Evolutionary conservation across 2,113 vertebrate genomes (phyloP).

Genomic region (Pomatostomus ruficeps): DNA sequence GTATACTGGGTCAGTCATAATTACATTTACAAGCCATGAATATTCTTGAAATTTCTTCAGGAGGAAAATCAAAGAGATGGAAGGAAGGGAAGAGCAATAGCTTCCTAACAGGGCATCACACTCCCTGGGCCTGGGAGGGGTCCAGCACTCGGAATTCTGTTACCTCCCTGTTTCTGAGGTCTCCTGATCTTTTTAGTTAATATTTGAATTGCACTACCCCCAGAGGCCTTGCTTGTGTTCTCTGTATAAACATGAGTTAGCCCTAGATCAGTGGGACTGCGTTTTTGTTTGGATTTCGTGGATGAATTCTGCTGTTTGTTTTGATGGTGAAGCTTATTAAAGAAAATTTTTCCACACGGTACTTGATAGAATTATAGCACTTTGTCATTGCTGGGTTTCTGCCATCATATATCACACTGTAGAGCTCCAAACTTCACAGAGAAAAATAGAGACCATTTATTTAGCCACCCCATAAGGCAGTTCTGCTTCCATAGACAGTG

Average conservation of each 20-base stretch:
- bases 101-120: neutral
- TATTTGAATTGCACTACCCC: neutral
- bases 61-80: neutral
- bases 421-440: neutral
- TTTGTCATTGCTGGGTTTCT: neutral
- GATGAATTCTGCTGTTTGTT: neutral
- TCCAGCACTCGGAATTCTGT: neutral
- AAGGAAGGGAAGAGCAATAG: neutral
- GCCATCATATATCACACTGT: neutral
- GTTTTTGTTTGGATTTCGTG: neutral
- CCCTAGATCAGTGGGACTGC: rapidly evolving
- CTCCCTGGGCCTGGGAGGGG: neutral
- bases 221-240: neutral
- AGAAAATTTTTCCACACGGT: neutral
- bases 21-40: neutral
- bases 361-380: neutral
- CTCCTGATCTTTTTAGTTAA: neutral
- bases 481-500: neutral
- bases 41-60: neutral
- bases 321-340: neutral
- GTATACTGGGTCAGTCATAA: neutral
- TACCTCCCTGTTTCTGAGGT: neutral
- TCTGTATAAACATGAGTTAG: rapidly evolving
- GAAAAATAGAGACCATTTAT: constrained; percentile 15
- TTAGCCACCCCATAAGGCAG: neutral